Conservation (phyloP, 2,113 vertebrate species). For the Craseonycteris thonglongyai region DNA sequence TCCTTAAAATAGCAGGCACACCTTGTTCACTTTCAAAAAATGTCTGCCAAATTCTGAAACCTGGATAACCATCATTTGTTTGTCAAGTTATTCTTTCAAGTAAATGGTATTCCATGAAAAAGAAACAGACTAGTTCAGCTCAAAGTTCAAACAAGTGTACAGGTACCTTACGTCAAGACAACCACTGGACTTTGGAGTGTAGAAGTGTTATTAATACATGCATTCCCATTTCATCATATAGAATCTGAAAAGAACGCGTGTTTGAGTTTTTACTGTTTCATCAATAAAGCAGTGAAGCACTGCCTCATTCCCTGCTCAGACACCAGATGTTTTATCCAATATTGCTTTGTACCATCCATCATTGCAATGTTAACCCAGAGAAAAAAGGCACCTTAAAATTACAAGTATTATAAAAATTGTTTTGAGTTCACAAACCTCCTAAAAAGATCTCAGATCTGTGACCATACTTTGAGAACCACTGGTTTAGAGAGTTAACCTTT, state of each 20-base stretch:
- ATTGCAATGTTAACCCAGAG: background rate
- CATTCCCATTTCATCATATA: background rate
- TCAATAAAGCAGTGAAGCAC: background rate
- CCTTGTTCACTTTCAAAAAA: constrained; percentile 20
- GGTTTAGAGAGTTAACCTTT: background rate
- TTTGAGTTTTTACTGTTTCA: background rate
- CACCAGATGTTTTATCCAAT: background rate
- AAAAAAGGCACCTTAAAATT: background rate
- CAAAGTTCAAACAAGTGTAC: background rate
- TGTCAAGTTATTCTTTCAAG: background rate
- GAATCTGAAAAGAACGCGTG: background rate
- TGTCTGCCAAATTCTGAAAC: constrained; percentile 1
- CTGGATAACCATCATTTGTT: background rate
- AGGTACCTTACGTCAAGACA: background rate
- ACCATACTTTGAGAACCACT: background rate
- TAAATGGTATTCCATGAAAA: background rate
- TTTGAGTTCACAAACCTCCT: background rate
- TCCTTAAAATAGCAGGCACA: background rate
- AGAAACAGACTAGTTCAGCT: constrained; percentile 13
- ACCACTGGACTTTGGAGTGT: background rate
- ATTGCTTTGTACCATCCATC: background rate
- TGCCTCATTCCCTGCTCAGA: background rate
- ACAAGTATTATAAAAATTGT: background rate
- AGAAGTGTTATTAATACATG: background rate
- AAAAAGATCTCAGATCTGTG: background rate